phyloP scores from a whole-genome alignment of 1,140 invertebrate species.

The Drosophila rufa region DNA sequence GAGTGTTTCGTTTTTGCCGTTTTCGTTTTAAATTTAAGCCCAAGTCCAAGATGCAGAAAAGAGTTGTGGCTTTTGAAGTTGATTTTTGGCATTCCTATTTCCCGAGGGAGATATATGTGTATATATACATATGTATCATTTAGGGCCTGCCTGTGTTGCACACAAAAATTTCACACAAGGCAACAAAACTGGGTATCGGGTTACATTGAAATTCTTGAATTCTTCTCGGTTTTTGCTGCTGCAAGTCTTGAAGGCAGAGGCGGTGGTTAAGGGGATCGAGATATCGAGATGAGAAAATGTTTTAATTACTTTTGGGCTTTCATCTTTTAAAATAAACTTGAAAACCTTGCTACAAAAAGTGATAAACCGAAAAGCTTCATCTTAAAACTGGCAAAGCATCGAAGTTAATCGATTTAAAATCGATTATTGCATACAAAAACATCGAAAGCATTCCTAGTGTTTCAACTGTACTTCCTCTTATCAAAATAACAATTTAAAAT shows the following conservation, averaged over 20 bases:
- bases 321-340: background rate
- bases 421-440: no score
- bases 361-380: no score
- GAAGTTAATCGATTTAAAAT: no score
- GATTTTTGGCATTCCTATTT: slow-evolving; percentile 41
- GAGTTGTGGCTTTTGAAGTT: slow-evolving; percentile 53
- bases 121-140: slow-evolving; percentile 16
- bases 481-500: no score
- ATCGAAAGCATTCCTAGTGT: no score
- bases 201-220: slow-evolving; percentile 76
- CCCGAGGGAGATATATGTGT: slow-evolving; percentile 16
- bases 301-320: background rate
- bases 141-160: slow-evolving; percentile 21
- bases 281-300: no score
- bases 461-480: no score
- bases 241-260: slow-evolving; percentile 18
- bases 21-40: slow-evolving; percentile 62
- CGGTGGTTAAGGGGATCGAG: background rate
- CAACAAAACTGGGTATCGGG: slow-evolving; percentile 59
- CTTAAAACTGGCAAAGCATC: no score
- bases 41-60: slow-evolving; percentile 45
- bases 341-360: no score
- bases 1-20: slow-evolving; percentile 20
- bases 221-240: slow-evolving; percentile 35
- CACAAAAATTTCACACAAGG: slow-evolving; percentile 73